Conservation (phyloP, 1,140 invertebrate species). For the Drosophila persimilis region DNA sequence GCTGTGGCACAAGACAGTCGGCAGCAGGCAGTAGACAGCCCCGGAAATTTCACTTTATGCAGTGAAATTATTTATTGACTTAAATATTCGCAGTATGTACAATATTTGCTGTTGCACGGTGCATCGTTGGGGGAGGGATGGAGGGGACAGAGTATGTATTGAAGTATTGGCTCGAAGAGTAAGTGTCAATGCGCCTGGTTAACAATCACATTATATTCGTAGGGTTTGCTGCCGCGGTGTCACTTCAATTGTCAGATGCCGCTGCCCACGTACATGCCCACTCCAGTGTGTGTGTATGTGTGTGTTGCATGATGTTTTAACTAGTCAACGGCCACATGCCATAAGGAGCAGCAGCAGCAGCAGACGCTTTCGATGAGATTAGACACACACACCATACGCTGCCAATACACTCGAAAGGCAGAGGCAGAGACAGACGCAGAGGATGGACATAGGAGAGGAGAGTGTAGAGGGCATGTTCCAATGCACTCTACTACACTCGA, state of each 20-base stretch:
- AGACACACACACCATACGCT: conserved; percentile 43
- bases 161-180: conserved; percentile 12
- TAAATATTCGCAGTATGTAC: conserved; percentile 43
- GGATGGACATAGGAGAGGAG: background rate
- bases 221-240: conserved; percentile 23
- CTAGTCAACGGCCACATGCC: conserved; percentile 21
- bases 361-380: conserved; percentile 55
- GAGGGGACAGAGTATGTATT: too few relatives aligned
- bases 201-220: conserved; percentile 34
- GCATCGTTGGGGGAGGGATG: too few relatives aligned
- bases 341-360: background rate
- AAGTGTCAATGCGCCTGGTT: conserved; percentile 37
- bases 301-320: conserved; percentile 30
- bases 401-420: conserved; percentile 12
- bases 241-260: conserved; percentile 49
- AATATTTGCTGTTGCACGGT: background rate
- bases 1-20: background rate
- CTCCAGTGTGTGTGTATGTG: conserved; percentile 13
- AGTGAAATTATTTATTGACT: conserved; percentile 52
- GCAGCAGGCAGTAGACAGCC: too few relatives aligned
- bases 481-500: too few relatives aligned
- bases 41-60: conserved; percentile 49
- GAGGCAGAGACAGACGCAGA: too few relatives aligned
- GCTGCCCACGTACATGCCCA: conserved; percentile 35
- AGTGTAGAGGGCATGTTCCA: background rate